phyloP scores from a whole-genome alignment of 2,888 invertebrate genomes.

The Sicus ferrugineus region DNA sequence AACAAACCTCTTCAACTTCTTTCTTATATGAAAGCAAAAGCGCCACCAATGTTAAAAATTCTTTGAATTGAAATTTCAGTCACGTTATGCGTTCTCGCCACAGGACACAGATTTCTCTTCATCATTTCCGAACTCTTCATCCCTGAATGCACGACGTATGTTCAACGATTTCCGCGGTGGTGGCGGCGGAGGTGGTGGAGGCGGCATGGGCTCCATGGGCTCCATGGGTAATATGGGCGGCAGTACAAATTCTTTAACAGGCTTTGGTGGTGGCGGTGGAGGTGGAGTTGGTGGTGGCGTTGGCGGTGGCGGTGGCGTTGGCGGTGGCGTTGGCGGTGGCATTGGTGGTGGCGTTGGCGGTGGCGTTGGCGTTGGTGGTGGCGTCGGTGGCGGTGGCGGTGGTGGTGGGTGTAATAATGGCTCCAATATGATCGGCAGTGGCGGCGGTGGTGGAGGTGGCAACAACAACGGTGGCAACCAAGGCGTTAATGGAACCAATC shows the following conservation, averaged over 20 bases:
- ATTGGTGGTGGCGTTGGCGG: constrained; percentile 50
- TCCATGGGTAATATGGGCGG: constrained; percentile 56
- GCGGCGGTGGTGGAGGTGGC: constrained; percentile 52
- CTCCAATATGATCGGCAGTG: constrained; percentile 48
- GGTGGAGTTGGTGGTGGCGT: constrained; percentile 51
- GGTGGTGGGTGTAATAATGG: constrained; percentile 29
- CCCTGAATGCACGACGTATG: constrained; percentile 58
- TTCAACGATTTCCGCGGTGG: constrained; percentile 61
- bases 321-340: constrained; percentile 48
- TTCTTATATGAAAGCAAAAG: constrained; percentile 52
- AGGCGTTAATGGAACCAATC: constrained; percentile 72
- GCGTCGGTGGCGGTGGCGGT: constrained; percentile 50
- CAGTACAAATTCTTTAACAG: constrained; percentile 56
- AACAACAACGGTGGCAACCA: constrained; percentile 46
- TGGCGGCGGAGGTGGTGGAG: constrained; percentile 46
- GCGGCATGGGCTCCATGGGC: constrained; percentile 55
- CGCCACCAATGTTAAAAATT: constrained; percentile 57
- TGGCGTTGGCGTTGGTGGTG: constrained; percentile 51
- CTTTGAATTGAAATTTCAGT: constrained; percentile 63
- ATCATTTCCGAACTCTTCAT: constrained; percentile 61
- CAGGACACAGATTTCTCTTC: constrained; percentile 66
- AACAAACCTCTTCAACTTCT: constrained; percentile 34
- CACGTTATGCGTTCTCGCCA: constrained; percentile 66
- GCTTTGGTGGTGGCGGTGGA: constrained; percentile 51
- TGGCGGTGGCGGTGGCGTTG: constrained; percentile 52